Evolutionary conservation across 1,140 invertebrate species (phyloP), one percentile per base, ranked within the genome.

Genomic region (Cydia strobilella): DNA sequence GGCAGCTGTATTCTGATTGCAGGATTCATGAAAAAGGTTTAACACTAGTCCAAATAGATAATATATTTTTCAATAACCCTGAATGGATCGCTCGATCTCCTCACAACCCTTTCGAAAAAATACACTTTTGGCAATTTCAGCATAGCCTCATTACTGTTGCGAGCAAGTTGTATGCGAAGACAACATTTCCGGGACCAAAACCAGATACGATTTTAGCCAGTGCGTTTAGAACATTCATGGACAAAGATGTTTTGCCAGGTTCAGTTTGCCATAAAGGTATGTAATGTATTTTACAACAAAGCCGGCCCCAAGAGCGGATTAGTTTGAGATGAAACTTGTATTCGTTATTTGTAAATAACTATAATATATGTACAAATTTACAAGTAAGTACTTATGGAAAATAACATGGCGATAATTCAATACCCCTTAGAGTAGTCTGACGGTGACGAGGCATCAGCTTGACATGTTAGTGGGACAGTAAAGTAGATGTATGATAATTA

Each of bases 61-160:
- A 79, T 69, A 75, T 90, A 20, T 86, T 94, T 75, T 74, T 84
- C 15, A 81, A 87, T 74, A 93, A 94, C 79, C 88, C 88, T 2
- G 84, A 87, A 69, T 91, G 92, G 79, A 81, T 92, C 1, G 80
- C 94, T 3, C 90, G 89, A 75, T 83, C 81, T 13, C 79, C 87
- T 0, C 93, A 94, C 77, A 74, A 93, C 80, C 94, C 94, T 1
- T 95, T 94, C 81, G 94, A 94, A 77, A 90, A 88, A 76, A 93
- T 95, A 76, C 94, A 94, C 82, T 94, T 94, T 83, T 95, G 94
- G 94, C 94, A 95, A 83, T 95, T 94, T 85, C 72, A 94, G 13
- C 94, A 94, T 72, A 91, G 92, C 7, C 75, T 95, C 3, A 84
- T 95, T 42, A 86, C 93, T 62, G 84, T 94, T 18, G 90, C 94